Base-by-base conservation (phyloP, 2,888 invertebrate species). In the Brenthis hecate region DNA sequence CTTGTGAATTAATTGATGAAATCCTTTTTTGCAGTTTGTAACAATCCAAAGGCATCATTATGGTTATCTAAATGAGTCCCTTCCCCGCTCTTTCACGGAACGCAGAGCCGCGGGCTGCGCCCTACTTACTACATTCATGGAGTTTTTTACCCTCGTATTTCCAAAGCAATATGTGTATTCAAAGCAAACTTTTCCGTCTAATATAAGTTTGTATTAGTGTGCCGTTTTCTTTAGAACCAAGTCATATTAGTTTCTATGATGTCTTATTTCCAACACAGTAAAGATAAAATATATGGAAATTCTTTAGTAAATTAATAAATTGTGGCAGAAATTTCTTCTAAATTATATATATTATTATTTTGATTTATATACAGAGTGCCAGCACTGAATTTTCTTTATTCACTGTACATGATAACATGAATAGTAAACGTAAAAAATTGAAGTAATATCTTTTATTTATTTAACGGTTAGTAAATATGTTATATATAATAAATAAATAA, bases 101-200 rank as follows among this genome's bases (percentile, higher is more conserved):
- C 53, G 51, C 53, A 43, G 54, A 62, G 62, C 62, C 62, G 53
- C 53, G 62, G 53, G 62, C 62, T 32, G 36, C 43, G 62, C 8
- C 62, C 62, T 62, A 62, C 51, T 62, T 62, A 54, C 62, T 36
- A 62, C 62, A 62, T 62, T 62, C 62, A 62, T 62, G 19, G 60
- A n/a, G 3, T 1, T n/a, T 43, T 16, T 53, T 54, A 14, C 54
- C 53, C 36, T 14, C 48, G 48, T 43, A 53, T 53, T 43, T 54
- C 19, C 53, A 53, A 54, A 53, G 62, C 53, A 62, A 62, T 53
- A 32, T 19, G 32, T 36, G 51, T 53, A 32, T 36, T 51, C n/a
- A n/a, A 32, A 6, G 19, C 36, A 62, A 53, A 62, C 36, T 36
- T 36, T 62, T 32, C 51, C 61, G 36, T 36, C 53, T 62, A 62